Base-by-base conservation (phyloP, 1,140 invertebrate species). In the Aphidius ervi region DNA sequence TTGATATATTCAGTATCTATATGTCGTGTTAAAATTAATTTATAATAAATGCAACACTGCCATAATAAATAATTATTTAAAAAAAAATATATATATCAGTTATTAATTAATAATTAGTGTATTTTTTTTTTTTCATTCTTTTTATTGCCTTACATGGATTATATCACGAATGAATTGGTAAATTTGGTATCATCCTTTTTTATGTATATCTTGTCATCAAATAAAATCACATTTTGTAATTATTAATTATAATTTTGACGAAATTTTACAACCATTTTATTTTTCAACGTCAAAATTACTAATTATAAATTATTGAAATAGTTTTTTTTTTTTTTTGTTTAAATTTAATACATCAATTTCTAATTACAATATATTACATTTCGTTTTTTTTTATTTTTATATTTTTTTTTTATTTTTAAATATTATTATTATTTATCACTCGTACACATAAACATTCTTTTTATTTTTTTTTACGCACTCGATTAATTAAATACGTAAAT, bases 361-460 rank as follows among this genome's bases (percentile, higher is more conserved):
- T 79, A 79, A 77, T 79, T 79, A 79, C 76, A 79, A 74, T 78
- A 79, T 79, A 48, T 72, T 78, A 78, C 76, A 79, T 46, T 39
- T 39, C 42, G 42, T 23, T 61, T 53, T 61, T 9, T 41, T 31
- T 49, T 31, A 56, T 40, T 59, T 46, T 43, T 53, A 4, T 6
- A 16, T 53, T 49, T 46, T 10, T 42, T 60, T 42, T 42, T n/a
- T 54, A 7, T 62, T 56, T 41, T 31, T 23, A 56, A 57, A 64
- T 64, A 56, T 54, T 59, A 56, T 16, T 16, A 16, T 31, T 31
- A 31, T 31, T 31, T 31, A 31, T 31, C 23, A 31, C 23, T 31
- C 23, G 23, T 31, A 31, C 23, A 31, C 23, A 31, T 31, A 31
- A 31, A 31, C 4, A 31, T 31, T 16, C 16, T 16, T 16, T 16